Base-by-base conservation (phyloP, 2,888 invertebrate genomes). In the Bedellia somnulentella region DNA sequence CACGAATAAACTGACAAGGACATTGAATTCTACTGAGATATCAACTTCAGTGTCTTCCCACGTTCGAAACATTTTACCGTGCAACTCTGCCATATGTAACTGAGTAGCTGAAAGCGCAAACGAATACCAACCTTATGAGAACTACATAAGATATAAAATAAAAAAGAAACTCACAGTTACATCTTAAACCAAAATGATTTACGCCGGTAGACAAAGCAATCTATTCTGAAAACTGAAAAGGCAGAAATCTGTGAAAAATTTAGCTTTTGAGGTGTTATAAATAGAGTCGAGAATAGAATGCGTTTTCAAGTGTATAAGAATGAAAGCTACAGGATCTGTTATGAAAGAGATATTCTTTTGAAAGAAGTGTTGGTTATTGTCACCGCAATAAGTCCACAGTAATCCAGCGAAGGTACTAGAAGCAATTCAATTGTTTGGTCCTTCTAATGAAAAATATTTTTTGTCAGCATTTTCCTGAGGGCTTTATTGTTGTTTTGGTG, bases 261-360 rank as follows among this genome's bases (percentile, higher is more conserved):
- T 18, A 37, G 40, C 35, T 41, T 29, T 51, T 23, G 39, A 9
- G 0, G 0, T 1, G 3, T 9, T 0, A 2, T 2, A 2, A 38
- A 26, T 43, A 58, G 30, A 41, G 54, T 48, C 40, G 34, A 45
- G 35, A 42, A 40, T 54, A n/a, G n/a, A n/a, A n/a, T n/a, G n/a
- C n/a, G n/a, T n/a, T n/a, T n/a, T n/a, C n/a, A n/a, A n/a, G n/a
- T n/a, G n/a, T n/a, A n/a, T n/a, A n/a, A n/a, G n/a, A 58, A 49
- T 60, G 60, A 68, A 70, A 67, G 67, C 66, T 58, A 49, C 49
- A 54, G 58, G 61, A 64, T 66, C 58, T 56, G 56, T 61, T 71
- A 73, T 73, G n/a, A 73, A 71, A 73, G 73, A 73, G 67, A 66
- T 71, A 73, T 71, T 73, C 73, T 70, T 73, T 68, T 66, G 70